Evolutionary conservation across 2,888 invertebrate species (phyloP).

Genomic region (Ophraella communa): DNA sequence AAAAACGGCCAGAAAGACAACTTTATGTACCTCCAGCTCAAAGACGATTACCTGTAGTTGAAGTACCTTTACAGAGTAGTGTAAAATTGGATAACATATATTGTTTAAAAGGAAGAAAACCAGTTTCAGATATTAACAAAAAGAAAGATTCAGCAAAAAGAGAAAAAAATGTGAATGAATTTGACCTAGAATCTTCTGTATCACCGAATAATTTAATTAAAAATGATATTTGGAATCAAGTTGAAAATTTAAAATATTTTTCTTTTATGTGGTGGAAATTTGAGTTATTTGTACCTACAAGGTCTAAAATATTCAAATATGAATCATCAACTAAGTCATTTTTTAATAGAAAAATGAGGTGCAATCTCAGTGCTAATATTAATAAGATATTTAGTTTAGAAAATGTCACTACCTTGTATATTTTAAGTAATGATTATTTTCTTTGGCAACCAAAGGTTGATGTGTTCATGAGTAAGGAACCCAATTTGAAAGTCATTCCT

Average conservation of each 20-base stretch:
- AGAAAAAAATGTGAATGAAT: constrained; percentile 7
- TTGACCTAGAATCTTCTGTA: background rate
- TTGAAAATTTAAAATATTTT: background rate
- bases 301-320: background rate
- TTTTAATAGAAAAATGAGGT: constrained; percentile 3
- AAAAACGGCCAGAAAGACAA: constrained; percentile 54
- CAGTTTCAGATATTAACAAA: background rate
- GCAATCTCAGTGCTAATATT: background rate
- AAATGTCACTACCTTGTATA: constrained; percentile 24
- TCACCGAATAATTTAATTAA: constrained; percentile 1
- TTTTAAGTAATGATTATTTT: constrained; percentile 30
- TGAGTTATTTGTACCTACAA: constrained; percentile 15
- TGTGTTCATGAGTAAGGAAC: constrained; percentile 22
- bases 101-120: constrained; percentile 24
- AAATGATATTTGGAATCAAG: background rate
- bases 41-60: constrained; percentile 40
- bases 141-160: constrained; percentile 12
- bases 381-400: constrained; percentile 14
- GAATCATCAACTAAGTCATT: background rate
- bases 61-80: constrained; percentile 26
- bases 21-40: constrained; percentile 58
- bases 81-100: constrained; percentile 18
- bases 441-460: constrained; percentile 35
- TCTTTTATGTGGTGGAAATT: constrained; percentile 28
- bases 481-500: constrained; percentile 27